Evolutionary conservation across 2,113 vertebrate genomes (phyloP).

Genomic region (Ursus arctos): DNA sequence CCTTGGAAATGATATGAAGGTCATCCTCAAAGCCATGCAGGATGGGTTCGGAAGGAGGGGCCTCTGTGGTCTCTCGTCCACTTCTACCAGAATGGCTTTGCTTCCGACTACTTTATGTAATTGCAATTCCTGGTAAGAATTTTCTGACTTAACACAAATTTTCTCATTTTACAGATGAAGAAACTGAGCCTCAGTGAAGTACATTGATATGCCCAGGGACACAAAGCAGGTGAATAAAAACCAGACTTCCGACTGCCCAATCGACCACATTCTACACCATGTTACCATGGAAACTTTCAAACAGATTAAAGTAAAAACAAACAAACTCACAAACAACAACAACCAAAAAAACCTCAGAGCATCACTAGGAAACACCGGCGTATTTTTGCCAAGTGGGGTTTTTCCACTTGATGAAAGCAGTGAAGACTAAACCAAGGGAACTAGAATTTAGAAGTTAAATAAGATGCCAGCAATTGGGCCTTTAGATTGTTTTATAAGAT

Average conservation of each 20-base stretch:
- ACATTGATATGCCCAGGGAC: not conserved
- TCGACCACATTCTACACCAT: not conserved
- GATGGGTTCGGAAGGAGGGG: not conserved
- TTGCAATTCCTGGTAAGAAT: not conserved
- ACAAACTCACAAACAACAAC: not conserved
- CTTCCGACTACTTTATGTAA: not conserved
- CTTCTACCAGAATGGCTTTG: not conserved
- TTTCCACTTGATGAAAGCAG: not conserved
- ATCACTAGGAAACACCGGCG: conserved; percentile 11
- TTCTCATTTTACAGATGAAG: not conserved
- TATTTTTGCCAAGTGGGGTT: not conserved
- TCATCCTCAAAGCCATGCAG: not conserved
- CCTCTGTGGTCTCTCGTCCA: not conserved
- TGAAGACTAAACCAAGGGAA: not conserved
- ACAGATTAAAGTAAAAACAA: conserved; percentile 27
- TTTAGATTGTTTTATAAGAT: not conserved
- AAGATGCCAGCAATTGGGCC: not conserved
- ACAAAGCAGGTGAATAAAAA: not conserved
- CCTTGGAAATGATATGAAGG: not conserved
- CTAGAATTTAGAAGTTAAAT: not conserved
- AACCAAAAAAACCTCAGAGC: not conserved
- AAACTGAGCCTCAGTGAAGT: not conserved
- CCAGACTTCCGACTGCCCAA: not conserved
- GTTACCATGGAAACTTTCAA: not conserved
- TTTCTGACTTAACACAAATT: not conserved